A percentile compares a stretch with the other conserved stretches of the same genome.
These are phyloP conservation scores for Machimus rusticus DNA, from an alignment of 2,888 invertebrate species.

Conservation along the genomic window DNA sequence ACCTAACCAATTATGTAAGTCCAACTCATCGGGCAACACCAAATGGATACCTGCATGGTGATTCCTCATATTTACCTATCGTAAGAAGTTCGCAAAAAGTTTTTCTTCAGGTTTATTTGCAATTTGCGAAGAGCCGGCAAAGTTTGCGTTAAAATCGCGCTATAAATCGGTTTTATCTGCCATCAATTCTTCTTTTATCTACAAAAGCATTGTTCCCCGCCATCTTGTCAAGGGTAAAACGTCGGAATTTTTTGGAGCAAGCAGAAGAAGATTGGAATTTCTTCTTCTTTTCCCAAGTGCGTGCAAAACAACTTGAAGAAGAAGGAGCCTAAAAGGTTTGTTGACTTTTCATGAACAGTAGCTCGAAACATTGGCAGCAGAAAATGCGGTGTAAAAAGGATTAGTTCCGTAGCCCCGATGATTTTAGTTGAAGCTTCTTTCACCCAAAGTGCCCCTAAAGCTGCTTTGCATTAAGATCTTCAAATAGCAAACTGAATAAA, in stretches of 20 bases:
- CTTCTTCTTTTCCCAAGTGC: constrained; percentile 24
- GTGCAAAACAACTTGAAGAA: constrained; percentile 5
- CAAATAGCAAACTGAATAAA: not conserved
- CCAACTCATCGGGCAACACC: not conserved
- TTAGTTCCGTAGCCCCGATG: not conserved
- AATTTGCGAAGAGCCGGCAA: not conserved
- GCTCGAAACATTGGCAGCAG: not conserved
- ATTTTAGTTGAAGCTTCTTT: not conserved
- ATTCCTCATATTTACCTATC: not conserved
- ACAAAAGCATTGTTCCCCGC: not conserved
- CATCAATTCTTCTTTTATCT: not conserved
- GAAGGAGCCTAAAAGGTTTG: constrained; percentile 30
- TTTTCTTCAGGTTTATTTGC: not conserved
- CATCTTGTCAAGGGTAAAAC: not conserved
- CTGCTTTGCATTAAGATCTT: not conserved
- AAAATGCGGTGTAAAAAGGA: not conserved
- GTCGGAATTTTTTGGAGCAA: not conserved
- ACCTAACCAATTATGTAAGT: not conserved
- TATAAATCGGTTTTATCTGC: not conserved
- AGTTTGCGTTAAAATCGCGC: not conserved
- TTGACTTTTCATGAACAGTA: not conserved
- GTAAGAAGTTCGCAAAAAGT: not conserved
- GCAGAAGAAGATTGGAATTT: constrained; percentile 24
- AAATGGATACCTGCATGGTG: not conserved
- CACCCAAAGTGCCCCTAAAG: not conserved